Conservation (phyloP, 2,797 vertebrate species). For the Lemur catta region DNA sequence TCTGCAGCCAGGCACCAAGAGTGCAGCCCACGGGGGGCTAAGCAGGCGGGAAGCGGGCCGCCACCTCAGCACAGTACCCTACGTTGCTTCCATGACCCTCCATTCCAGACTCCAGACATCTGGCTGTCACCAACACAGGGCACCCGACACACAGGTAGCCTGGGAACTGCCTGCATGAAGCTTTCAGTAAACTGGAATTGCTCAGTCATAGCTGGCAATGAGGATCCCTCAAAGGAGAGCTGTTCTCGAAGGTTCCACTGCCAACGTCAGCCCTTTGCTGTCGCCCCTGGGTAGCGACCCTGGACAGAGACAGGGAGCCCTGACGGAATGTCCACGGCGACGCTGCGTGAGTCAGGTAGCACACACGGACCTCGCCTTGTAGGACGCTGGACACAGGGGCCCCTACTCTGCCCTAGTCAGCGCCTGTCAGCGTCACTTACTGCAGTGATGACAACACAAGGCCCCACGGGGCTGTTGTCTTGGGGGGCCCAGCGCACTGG, state of each 20-base stretch:
- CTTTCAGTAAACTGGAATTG: not conserved
- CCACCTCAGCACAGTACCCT: not conserved
- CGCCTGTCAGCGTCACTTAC: not conserved
- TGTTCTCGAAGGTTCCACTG: not conserved
- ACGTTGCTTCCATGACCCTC: not conserved
- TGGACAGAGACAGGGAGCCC: not conserved
- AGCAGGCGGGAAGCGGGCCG: not conserved
- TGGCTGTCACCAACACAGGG: not conserved
- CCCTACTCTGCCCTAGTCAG: not conserved
- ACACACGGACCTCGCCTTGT: not conserved
- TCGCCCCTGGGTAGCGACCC: too few species aligned
- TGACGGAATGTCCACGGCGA: not conserved
- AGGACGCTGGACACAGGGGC: not conserved
- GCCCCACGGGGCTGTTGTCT: not conserved
- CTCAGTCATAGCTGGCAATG: not conserved
- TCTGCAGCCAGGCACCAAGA: too few species aligned
- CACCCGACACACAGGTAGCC: not conserved
- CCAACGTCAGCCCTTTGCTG: not conserved
- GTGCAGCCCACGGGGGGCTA: accelerated
- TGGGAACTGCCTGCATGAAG: not conserved
- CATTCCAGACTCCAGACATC: not conserved
- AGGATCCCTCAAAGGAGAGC: not conserved
- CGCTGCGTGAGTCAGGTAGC: accelerated
- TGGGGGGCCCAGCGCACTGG: not conserved
- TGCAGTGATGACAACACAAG: not conserved